Conservation (phyloP, 2,797 vertebrate species). For the Allobates femoralis region DNA sequence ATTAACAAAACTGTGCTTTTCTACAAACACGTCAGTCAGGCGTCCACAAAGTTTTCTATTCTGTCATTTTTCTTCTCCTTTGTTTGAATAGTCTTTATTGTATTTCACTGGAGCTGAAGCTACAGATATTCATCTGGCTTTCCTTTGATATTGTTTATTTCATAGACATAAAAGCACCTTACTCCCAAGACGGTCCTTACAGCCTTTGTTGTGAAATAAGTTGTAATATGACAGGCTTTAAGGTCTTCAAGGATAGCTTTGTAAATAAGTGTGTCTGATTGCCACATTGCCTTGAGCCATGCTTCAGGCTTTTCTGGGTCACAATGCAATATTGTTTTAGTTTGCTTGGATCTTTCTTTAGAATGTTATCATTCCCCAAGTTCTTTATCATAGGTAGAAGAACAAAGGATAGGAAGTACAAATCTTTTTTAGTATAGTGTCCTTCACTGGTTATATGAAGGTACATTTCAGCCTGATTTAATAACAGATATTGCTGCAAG, state of each 20-base stretch:
- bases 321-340: conserved; percentile 45
- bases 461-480: conserved; percentile 19
- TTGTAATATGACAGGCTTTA: conserved; percentile 45
- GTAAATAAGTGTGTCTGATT: conserved; percentile 56
- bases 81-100: conserved; percentile 13
- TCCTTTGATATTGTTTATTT: conserved; percentile 21
- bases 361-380: conserved; percentile 26
- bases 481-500: conserved; percentile 24
- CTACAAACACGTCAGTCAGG: neutral
- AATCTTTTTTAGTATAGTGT: conserved; percentile 20
- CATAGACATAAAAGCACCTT: conserved; percentile 24
- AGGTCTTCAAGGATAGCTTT: conserved; percentile 39
- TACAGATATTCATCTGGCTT: neutral
- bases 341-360: conserved; percentile 29
- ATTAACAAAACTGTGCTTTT: too few relatives aligned
- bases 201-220: conserved; percentile 37
- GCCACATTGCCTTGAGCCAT: conserved; percentile 50
- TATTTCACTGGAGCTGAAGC: neutral
- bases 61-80: neutral
- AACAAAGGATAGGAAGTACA: conserved; percentile 16
- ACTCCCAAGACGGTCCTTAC: conserved; percentile 11
- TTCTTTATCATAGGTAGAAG: conserved; percentile 14
- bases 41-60: neutral
- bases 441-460: conserved; percentile 19
- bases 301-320: conserved; percentile 49